Evolutionary conservation across 2,797 vertebrate species (phyloP), one percentile per base, ranked within the genome.

Genomic region (Sebastes nivosus): DNA sequence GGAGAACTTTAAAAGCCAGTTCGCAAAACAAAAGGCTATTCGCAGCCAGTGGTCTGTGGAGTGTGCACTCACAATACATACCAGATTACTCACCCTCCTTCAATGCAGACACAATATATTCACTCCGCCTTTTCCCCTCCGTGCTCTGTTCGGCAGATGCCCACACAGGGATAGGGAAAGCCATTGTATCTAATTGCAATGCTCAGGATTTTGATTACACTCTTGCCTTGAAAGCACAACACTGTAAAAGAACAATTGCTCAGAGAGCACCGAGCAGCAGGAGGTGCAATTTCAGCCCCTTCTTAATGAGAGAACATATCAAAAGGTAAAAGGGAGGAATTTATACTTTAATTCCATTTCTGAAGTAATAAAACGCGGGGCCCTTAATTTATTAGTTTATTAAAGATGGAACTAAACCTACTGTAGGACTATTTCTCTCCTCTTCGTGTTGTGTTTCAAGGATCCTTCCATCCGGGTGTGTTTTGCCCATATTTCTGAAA

Each of bases 241-340:
- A 95, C 91, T 94, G 93, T 95, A 94, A 94, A 94, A 93, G 90
- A 94, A 93, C 92, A 95, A 95, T 94, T 95, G 94, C 94, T 93
- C 88, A 16, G 95, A 95, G 95, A 92, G 91, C 93, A 91, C 93
- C 77, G 25, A 94, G 86, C 95, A 95, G 94, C 93, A 88, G 93
- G 94, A 91, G 93, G 93, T 93, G 91, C 91, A 94, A 91, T 95
- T 94, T 92, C 90, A 91, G 91, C 91, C 85, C 77, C 82, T 83
- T 92, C 92, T 94, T 94, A 95, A 94, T 95, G 92, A 95, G 90
- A 92, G 89, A 94, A 95, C 91, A 90, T 92, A 93, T 94, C 92
- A 91, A 93, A 94, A 94, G 90, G 89, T 94, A 94, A 94, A 94
- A 94, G 89, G 91, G 89, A 94, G 90, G 89, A 93, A 94, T 95